Percentiles rank a stretch among this genome's conserved stretches.
Conservation (phyloP, 2,113 vertebrate genomes). For the Mormyrus lacerda region DNA sequence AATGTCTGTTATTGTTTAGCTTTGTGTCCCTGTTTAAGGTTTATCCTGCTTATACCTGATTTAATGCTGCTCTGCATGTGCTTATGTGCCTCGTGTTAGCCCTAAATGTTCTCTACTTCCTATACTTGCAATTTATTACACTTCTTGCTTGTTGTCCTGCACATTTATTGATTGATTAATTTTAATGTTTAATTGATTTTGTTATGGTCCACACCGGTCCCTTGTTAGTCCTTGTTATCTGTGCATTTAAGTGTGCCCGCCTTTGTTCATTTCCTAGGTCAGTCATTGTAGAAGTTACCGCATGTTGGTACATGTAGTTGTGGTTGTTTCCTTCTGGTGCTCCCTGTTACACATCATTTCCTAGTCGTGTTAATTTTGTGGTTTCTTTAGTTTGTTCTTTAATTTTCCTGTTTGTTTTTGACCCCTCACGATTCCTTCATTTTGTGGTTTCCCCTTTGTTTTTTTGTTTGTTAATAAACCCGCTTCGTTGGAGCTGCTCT, state of each 20-base stretch:
- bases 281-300: not conserved
- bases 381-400: not conserved
- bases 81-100: not conserved
- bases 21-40: not conserved
- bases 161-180: not conserved
- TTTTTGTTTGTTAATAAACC: not conserved
- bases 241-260: not conserved
- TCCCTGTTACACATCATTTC: not conserved
- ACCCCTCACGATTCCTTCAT: not conserved
- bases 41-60: not conserved
- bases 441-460: not conserved
- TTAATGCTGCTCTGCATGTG: not conserved
- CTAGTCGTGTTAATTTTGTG: not conserved
- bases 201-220: not conserved
- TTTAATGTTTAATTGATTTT: not conserved
- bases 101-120: not conserved
- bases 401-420: not conserved
- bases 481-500: not conserved
- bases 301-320: not conserved
- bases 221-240: not conserved
- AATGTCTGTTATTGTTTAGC: not conserved
- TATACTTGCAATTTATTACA: not conserved
- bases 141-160: not conserved
- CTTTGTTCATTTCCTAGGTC: not conserved
- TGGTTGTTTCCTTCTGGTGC: not conserved